Evolutionary conservation across 2,113 vertebrate genomes (phyloP), one percentile per base, ranked within the genome.

Genomic region (Anolis carolinensis): DNA sequence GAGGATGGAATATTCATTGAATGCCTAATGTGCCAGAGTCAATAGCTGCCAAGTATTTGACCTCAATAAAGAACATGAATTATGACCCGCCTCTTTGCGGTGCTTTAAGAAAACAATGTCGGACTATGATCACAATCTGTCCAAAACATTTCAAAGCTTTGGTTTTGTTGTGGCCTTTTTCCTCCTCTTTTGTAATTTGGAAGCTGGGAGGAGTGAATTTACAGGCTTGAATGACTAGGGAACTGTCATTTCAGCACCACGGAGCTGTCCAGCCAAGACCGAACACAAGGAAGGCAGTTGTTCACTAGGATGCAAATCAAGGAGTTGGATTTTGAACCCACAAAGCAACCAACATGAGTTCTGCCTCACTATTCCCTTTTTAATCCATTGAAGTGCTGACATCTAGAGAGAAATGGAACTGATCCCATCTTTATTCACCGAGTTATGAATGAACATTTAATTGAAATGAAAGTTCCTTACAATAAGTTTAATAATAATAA

Each of bases 91-190:
- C 92, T 90, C 76, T 63, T 87, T 92, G 89, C 93, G 95, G 93
- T 96, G 94, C 95, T 94, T 90, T 93, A 92, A 83, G 88, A 93
- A 92, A 92, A 82, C 25, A 92, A 91, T 89, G 63, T 90, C 93
- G 89, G 89, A 86, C 86, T 86, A 91, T 89, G 78, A 89, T 34
- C 89, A 85, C 63, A 52, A 62, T 92, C 89, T 86, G 83, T 83
- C 83, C 91, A 85, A 67, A 74, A 89, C 71, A 63, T 85, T 90
- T 93, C 90, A 89, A 83, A 90, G 87, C 18, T 80, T 63, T 67
- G 84, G 91, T 88, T 48, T 77, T 20, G 52, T 30, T 77, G 5
- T 63, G 5, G 77, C 5, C 11, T 79, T 18, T 48, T 4, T 83
- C 62, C 80, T 34, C 14, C 18, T 50, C 20, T 23, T 76, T 4